Evolutionary conservation across 2,888 invertebrate genomes (phyloP).

Genomic region (Cynaeus angustus): DNA sequence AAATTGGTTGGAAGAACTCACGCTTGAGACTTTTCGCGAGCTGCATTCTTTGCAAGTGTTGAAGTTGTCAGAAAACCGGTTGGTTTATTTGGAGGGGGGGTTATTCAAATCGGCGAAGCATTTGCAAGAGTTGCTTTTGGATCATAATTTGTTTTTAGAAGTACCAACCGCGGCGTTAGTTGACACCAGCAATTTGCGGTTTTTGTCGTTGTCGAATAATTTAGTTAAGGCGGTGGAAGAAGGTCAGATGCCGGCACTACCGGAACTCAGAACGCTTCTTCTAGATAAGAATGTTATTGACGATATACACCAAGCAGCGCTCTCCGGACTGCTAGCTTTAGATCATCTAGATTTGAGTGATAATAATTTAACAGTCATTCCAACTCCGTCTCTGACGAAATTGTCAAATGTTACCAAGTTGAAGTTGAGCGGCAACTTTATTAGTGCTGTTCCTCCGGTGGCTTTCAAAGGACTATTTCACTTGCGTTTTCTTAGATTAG

Average conservation of each 20-base stretch:
- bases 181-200: conserved; percentile 79
- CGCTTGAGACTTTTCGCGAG: conserved; percentile 85
- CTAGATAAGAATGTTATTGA: conserved; percentile 86
- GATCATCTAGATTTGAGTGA: conserved; percentile 85
- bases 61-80: conserved; percentile 84
- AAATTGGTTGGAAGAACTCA: conserved; percentile 85
- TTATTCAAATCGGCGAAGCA: conserved; percentile 82
- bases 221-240: conserved; percentile 82
- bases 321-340: conserved; percentile 83
- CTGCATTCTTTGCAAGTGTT: conserved; percentile 83
- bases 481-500: conserved; percentile 83
- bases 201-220: conserved; percentile 86
- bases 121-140: conserved; percentile 82
- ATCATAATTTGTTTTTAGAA: conserved; percentile 86
- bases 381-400: conserved; percentile 84
- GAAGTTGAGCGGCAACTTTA: conserved; percentile 86
- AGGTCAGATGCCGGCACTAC: conserved; percentile 82
- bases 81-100: conserved; percentile 82
- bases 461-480: conserved; percentile 90
- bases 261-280: conserved; percentile 81
- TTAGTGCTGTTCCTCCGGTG: conserved; percentile 81
- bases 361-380: conserved; percentile 86
- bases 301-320: conserved; percentile 81
- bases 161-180: conserved; percentile 82
- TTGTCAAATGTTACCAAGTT: conserved; percentile 84